Evolutionary conservation across 2,113 vertebrate species (phyloP), one percentile per base, ranked within the genome.

Genomic region (Himantopus leucocephalus): DNA sequence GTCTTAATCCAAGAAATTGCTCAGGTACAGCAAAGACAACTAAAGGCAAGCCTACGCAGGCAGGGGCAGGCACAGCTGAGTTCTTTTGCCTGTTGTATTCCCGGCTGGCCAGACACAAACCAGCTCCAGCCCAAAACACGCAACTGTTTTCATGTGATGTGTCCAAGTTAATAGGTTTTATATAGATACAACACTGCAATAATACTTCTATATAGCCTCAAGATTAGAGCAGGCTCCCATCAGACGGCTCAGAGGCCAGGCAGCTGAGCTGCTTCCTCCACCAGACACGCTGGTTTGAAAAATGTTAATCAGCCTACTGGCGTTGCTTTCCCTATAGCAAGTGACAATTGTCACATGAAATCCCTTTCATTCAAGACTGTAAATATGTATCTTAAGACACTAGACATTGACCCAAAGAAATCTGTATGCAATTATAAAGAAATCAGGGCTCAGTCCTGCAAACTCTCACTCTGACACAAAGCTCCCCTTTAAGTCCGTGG

Each of bases 81-180:
- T 26, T 59, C 85, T 74, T 89, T 10, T 39, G 64, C 86, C 86
- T 94, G 72, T 48, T 75, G 68, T 41, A 50, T 79, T 96, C 77
- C 66, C 7, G 6, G 58, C 84, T 79, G 77, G 87, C 81, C 87
- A 97, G 80, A 95, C 93, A 92, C 64, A 92, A 94, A 92, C 55
- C 86, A 91, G 68, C 60, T 91, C 87, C 66, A 94, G 81, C 76
- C 64, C 81, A 67, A 92, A 87, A 55, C 52, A 85, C 0, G 19
- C 73, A 89, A 20, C 34, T 3, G 0, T 86, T 94, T 78, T 86
- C 86, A 90, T 78, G 62, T 78, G 70, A 91, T 78, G 74, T 52
- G 78, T 64, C 81, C 81, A 75, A 78, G 73, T 52, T 92, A 92
- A 86, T 29, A 91, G 63, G 64, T 30, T 88, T 96, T 67, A 71